A percentile compares a stretch with the other conserved stretches of the same genome.
Evolutionary conservation across 2,888 invertebrate species (phyloP).

Genomic region (Podotricha telesiphe): DNA sequence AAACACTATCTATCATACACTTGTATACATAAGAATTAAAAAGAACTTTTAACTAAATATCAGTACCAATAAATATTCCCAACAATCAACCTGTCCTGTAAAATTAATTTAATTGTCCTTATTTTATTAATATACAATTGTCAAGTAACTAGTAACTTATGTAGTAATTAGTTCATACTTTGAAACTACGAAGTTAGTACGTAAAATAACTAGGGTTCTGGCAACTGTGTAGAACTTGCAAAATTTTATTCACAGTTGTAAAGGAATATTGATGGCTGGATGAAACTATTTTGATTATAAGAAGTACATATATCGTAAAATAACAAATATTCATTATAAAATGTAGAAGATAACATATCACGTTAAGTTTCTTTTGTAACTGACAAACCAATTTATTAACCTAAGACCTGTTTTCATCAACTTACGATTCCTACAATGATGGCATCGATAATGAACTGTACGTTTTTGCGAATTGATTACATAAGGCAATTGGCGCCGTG

Average conservation of each 20-base stretch:
- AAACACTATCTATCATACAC: no score
- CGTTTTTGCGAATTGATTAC: conserved; percentile 28
- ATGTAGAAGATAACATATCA: not conserved
- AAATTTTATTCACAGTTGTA: not conserved
- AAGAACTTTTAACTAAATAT: no score
- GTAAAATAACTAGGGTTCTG: not conserved
- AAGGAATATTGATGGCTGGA: not conserved
- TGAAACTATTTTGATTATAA: conserved; percentile 1
- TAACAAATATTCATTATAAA: not conserved
- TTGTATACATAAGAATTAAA: no score
- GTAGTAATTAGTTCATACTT: no score
- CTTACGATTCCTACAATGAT: conserved; percentile 15
- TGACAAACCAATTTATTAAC: conserved; percentile 25
- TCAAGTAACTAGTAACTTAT: no score
- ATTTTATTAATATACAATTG: no score
- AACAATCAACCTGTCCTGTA: no score
- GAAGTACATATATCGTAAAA: not conserved
- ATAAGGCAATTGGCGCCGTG: conserved; percentile 43
- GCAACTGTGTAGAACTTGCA: not conserved
- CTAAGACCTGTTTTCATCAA: conserved; percentile 21
- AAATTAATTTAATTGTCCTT: no score
- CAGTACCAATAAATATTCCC: no score
- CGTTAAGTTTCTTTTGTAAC: not conserved
- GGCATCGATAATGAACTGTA: not conserved
- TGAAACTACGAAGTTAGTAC: no score